A percentile compares a stretch with the other conserved stretches of the same genome.
These are phyloP conservation scores for Aporrectodea caliginosa DNA, from an alignment of 1,140 invertebrate species.

Conservation along the genomic window DNA sequence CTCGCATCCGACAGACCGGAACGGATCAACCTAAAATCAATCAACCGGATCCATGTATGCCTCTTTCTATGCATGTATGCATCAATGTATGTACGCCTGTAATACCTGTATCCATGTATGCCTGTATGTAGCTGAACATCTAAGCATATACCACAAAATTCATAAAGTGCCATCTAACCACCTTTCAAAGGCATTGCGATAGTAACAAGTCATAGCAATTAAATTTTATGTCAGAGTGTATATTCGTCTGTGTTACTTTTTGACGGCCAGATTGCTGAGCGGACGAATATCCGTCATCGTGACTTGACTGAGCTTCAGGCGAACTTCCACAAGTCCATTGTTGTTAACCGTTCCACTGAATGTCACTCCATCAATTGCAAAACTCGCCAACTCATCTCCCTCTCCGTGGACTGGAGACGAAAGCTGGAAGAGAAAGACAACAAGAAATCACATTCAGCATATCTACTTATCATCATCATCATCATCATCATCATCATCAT, in stretches of 20 bases:
- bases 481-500: no score
- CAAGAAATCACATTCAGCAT: no score
- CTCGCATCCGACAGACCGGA: not conserved
- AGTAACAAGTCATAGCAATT: no score
- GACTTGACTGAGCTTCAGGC: not conserved
- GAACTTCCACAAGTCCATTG: constrained; percentile 5
- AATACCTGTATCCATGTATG: no score
- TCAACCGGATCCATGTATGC: no score
- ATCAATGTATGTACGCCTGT: no score
- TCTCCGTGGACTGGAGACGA: constrained; percentile 3
- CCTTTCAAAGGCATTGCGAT: no score
- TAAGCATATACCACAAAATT: no score
- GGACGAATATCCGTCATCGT: constrained; percentile 13
- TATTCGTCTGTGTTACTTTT: constrained; percentile 8
- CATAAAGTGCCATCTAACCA: no score
- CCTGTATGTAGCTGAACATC: no score
- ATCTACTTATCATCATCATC: no score
- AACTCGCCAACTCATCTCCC: constrained; percentile 10
- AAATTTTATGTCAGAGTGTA: not conserved
- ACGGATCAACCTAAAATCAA: constrained; percentile 13
- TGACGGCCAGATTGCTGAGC: constrained; percentile 16
- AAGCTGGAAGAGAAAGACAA: not conserved
- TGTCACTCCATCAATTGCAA: constrained; percentile 12
- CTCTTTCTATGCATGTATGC: no score
- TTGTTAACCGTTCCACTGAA: constrained; percentile 8